Base-by-base conservation (phyloP, 2,888 invertebrate species). In the Hyposoter didymator region DNA sequence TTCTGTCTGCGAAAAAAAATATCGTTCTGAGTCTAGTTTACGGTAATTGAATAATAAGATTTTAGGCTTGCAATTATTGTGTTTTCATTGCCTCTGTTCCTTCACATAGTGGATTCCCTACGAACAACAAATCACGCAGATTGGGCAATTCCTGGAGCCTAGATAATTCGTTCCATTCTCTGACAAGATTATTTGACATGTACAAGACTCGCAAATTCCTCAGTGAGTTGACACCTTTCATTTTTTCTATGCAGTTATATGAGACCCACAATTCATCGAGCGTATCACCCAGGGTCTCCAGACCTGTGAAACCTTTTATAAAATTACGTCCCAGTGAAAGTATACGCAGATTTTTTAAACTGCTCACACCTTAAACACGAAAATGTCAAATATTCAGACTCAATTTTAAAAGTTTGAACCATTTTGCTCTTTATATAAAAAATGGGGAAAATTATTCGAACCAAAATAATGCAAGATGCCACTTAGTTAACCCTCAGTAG, bases 241-340 rank as follows among this genome's bases (percentile, higher is more conserved):
- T 94, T 94, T 98, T 99, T 91, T 99, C 99, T 83, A 99, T 97
- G 39, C 96, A 94, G 93, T 99, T 99, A 92, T 99, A 99, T 0
- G 99, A 99, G 55, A 99, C 96, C 99, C 99, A 99, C 1, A 99
- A 94, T 92, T 99, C 97, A 92, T 98, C 97, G 22, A 99, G 93
- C 0, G 97, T 97, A 10, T 99, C 99, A 0, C 96, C 97, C 2
- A 99, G 95, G 0, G 96, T 95, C 94, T 99, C 99, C 94, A 99
- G 95, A 22, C 99, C 99, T 74, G 97, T 95, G 84, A 99, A 96
- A 2, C 96, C 96, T 94, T 99, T 99, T 0, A 99, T 97, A 91
- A 97, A 97, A 93, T 99, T 99, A 89, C 99, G 95, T 1, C 98
- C 97, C 22, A 99, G 92, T 0, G 98, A 98, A 2, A 99, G 94